Evolutionary conservation across 2,888 invertebrate genomes (phyloP).

Genomic region (Sphinx pinastri): DNA sequence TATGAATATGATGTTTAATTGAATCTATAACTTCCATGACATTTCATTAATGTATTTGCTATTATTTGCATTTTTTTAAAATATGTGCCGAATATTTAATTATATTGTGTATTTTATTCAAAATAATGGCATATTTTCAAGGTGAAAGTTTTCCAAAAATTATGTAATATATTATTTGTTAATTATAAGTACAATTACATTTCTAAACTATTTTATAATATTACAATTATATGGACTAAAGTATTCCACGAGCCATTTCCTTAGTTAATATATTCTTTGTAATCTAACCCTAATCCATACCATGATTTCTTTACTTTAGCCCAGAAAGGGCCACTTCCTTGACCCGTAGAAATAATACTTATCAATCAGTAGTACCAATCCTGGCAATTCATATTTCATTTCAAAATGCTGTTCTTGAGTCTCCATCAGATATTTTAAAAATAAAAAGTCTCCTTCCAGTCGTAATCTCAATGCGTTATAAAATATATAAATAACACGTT

Average conservation of each 20-base stretch:
- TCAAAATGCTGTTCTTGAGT: neutral
- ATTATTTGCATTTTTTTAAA: neutral
- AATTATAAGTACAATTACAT: neutral
- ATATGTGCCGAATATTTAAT: neutral
- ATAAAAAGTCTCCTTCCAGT: neutral
- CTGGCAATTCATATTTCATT: neutral
- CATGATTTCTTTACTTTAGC: neutral
- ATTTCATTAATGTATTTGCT: neutral
- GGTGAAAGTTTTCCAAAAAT: neutral
- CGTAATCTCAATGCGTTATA: neutral
- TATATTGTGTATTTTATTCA: neutral
- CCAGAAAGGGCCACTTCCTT: neutral
- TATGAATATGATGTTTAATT: neutral
- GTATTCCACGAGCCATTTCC: neutral
- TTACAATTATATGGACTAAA: neutral
- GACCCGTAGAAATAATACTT: neutral
- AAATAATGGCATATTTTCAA: neutral
- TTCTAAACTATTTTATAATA: neutral
- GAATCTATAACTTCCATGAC: constrained; percentile 17
- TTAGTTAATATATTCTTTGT: neutral
- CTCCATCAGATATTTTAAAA: neutral
- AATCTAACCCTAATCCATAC: neutral
- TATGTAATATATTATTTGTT: neutral
- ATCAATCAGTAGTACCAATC: neutral
- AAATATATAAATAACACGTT: too few relatives aligned